Conservation (phyloP, 2,888 invertebrate genomes). For the Drosophila meridionalis region DNA sequence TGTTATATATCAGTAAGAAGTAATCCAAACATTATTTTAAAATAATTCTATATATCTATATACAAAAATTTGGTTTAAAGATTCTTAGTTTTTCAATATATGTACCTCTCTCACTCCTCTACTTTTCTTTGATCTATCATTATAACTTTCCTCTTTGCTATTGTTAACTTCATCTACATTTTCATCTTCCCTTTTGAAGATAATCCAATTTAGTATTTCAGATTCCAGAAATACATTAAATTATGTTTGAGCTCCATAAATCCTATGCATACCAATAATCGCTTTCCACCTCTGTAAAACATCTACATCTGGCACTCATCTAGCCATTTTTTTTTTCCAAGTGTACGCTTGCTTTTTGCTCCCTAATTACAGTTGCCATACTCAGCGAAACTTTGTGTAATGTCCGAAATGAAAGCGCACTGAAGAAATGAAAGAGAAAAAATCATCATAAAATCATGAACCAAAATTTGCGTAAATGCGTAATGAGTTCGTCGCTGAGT, state of each 20-base stretch:
- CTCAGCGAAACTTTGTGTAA: constrained; percentile 15
- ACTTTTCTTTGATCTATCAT: not conserved
- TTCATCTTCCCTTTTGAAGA: not conserved
- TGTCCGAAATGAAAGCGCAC: constrained; percentile 10
- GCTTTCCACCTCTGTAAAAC: not conserved
- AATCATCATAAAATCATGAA: constrained; percentile 24
- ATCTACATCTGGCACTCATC: constrained; percentile 5
- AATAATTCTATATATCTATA: not conserved
- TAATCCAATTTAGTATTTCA: not conserved
- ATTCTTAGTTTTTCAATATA: not conserved
- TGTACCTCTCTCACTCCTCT: not conserved
- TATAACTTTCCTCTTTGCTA: not conserved
- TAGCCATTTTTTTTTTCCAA: constrained; percentile 14
- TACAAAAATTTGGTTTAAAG: not conserved
- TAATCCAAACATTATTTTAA: not conserved
- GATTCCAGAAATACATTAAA: not conserved
- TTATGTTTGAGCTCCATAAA: not conserved
- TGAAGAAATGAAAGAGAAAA: not conserved
- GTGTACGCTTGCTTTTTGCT: constrained; percentile 23
- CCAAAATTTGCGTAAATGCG: constrained; percentile 26
- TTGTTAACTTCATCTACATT: not conserved
- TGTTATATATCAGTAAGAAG: not conserved
- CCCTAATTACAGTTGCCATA: constrained; percentile 34
- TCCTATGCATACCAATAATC: not conserved
- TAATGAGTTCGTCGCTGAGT: constrained; percentile 26